Evolutionary conservation across 2,797 vertebrate species (phyloP).

Genomic region (Amblyopsis hoosieri): DNA sequence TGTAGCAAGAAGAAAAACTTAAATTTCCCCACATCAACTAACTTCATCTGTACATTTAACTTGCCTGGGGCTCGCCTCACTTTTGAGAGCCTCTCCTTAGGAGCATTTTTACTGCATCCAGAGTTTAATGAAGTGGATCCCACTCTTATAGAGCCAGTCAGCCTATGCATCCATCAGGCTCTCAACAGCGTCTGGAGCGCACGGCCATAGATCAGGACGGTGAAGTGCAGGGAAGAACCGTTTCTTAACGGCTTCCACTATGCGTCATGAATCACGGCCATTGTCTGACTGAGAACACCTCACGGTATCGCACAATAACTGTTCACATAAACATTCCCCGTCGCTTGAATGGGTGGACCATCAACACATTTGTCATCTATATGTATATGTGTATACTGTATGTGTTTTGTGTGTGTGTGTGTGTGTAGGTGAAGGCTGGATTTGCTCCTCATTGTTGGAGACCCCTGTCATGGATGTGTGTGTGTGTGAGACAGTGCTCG

Average conservation of each 20-base stretch:
- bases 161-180: background rate
- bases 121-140: conserved; percentile 1
- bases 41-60: too few relatives aligned
- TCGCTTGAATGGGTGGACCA: background rate
- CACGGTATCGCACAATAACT: background rate
- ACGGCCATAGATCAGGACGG: background rate
- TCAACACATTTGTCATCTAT: too few relatives aligned
- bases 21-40: too few relatives aligned
- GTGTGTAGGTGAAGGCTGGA: too few relatives aligned
- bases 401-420: too few relatives aligned
- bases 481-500: background rate
- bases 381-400: too few relatives aligned
- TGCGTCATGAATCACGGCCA: background rate
- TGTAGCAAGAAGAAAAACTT: too few relatives aligned
- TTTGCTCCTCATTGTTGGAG: background rate
- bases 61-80: too few relatives aligned
- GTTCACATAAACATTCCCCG: background rate
- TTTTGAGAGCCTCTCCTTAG: background rate
- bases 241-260: background rate
- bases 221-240: background rate
- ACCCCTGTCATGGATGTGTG: background rate
- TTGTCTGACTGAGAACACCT: background rate
- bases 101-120: background rate
- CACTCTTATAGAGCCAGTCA: conserved; percentile 3
- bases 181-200: background rate